Evolutionary conservation across 2,888 invertebrate genomes (phyloP).

Genomic region (Aporophyla lueneburgensis): DNA sequence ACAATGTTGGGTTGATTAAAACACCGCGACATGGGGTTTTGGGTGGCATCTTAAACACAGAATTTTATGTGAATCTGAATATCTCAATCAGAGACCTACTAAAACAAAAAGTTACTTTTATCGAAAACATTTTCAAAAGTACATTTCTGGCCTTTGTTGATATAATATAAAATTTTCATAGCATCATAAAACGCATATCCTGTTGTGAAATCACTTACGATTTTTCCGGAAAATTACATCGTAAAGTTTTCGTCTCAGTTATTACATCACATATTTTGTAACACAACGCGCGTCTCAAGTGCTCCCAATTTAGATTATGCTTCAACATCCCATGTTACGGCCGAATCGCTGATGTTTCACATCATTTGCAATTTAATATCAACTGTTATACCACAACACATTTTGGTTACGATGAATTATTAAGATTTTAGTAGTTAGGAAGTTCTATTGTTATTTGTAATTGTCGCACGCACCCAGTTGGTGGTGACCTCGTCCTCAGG

Average conservation of each 20-base stretch:
- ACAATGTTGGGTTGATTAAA: neutral
- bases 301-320: slow-evolving; percentile 82
- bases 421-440: slow-evolving; percentile 49
- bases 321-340: slow-evolving; percentile 67
- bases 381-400: slow-evolving; percentile 60
- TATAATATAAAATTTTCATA: slow-evolving; percentile 35
- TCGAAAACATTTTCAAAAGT: neutral
- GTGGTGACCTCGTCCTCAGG: slow-evolving; percentile 91
- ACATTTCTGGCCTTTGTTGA: slow-evolving; percentile 29
- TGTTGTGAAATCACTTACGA: slow-evolving; percentile 70
- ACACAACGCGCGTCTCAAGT: slow-evolving; percentile 82
- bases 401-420: slow-evolving; percentile 51
- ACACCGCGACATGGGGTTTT: neutral
- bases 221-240: slow-evolving; percentile 75
- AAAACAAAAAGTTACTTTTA: slow-evolving; percentile 8
- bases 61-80: neutral
- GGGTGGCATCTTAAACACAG: neutral
- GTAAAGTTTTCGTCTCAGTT: slow-evolving; percentile 72
- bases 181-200: slow-evolving; percentile 59
- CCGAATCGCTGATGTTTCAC: slow-evolving; percentile 52
- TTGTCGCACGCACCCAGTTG: slow-evolving; percentile 90
- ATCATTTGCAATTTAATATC: slow-evolving; percentile 57
- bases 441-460: slow-evolving; percentile 58
- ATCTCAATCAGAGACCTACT: neutral
- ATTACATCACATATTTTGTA: slow-evolving; percentile 88